phyloP scores from a whole-genome alignment of 2,888 invertebrate genomes.

The Drosophila leonis region DNA sequence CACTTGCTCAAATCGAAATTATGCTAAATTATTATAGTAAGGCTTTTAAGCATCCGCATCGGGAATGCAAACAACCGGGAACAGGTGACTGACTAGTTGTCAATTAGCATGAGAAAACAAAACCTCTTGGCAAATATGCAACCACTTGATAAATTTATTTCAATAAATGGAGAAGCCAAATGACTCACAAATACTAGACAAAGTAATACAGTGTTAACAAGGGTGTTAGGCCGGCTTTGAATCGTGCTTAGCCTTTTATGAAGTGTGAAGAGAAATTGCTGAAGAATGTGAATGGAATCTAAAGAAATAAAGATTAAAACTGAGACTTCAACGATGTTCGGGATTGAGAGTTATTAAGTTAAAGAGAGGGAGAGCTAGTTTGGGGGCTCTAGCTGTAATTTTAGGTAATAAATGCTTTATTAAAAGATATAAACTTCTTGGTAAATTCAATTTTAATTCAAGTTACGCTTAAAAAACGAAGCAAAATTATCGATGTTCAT shows the following conservation, averaged over 20 bases:
- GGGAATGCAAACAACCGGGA: constrained; percentile 25
- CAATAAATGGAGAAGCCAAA: neutral
- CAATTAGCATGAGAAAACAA: constrained; percentile 40
- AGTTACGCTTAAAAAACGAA: too few relatives aligned
- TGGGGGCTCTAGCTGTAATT: too few relatives aligned
- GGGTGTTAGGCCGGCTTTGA: neutral
- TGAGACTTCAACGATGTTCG: too few relatives aligned
- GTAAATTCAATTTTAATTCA: too few relatives aligned
- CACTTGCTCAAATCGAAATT: neutral
- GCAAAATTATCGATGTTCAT: too few relatives aligned
- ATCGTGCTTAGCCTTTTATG: neutral
- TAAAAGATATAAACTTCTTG: too few relatives aligned
- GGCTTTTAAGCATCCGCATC: constrained; percentile 25
- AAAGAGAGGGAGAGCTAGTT: neutral
- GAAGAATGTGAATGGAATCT: neutral
- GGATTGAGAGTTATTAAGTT: neutral
- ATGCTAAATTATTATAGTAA: constrained; percentile 4
- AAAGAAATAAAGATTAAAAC: neutral
- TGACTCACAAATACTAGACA: neutral
- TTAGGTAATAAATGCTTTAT: too few relatives aligned
- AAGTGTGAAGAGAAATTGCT: neutral
- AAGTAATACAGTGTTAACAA: neutral
- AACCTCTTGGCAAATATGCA: constrained; percentile 22
- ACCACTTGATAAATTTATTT: constrained; percentile 1
- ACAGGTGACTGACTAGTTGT: constrained; percentile 5